Evolutionary conservation across 2,113 vertebrate genomes (phyloP).

Genomic region (Zingel zingel): DNA sequence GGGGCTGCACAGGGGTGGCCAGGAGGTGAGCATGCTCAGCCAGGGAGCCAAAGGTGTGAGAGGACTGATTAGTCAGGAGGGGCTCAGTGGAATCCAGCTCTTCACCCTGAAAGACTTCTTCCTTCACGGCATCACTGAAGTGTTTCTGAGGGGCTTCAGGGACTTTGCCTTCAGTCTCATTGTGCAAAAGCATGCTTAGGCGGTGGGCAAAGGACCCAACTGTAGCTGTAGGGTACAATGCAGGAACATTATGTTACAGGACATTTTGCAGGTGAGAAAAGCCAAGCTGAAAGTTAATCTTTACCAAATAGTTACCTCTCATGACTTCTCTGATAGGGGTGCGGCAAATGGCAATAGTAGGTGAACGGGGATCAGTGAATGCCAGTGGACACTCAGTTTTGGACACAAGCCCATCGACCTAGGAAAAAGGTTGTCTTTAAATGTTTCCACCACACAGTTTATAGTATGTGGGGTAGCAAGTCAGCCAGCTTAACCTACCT

Average conservation of each 20-base stretch:
- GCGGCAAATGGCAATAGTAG: conserved; percentile 87
- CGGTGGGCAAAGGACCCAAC: conserved; percentile 85
- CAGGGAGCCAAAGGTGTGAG: conserved; percentile 48
- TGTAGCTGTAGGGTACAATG: conserved; percentile 78
- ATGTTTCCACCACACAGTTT: not conserved
- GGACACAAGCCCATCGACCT: conserved; percentile 61
- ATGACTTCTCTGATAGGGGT: conserved; percentile 89
- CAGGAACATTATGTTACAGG: not conserved
- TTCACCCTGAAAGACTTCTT: conserved; percentile 19
- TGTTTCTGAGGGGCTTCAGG: conserved; percentile 21
- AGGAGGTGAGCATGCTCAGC: conserved; percentile 51
- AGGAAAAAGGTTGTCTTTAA: not conserved
- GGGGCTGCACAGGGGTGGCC: conserved; percentile 14
- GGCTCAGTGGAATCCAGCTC: conserved; percentile 68
- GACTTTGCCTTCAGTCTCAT: conserved; percentile 61
- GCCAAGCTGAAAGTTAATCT: not conserved
- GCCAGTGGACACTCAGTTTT: conserved; percentile 42
- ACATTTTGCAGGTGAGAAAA: not conserved
- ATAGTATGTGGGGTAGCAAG: not conserved
- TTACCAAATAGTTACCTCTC: conserved; percentile 77
- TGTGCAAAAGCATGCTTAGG: conserved; percentile 85
- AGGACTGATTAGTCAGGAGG: conserved; percentile 57
- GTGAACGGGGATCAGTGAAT: conserved; percentile 89
- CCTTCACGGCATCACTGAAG: conserved; percentile 35
- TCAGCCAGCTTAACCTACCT: conserved; percentile 61